phyloP scores from a whole-genome alignment of 2,113 vertebrate genomes.

The Spilogale gracilis region DNA sequence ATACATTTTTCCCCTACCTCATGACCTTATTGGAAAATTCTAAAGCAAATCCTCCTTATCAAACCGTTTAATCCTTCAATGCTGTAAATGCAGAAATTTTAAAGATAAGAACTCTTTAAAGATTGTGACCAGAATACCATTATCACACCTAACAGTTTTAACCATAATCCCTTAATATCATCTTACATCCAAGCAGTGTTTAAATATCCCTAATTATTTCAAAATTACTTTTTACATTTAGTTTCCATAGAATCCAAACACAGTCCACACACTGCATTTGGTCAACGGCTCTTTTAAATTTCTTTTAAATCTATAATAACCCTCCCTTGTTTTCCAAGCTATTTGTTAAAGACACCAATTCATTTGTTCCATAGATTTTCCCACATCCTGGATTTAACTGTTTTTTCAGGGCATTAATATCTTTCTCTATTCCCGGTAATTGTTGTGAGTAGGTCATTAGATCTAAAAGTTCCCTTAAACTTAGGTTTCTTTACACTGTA shows the following conservation, averaged over 20 bases:
- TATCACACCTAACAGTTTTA: neutral
- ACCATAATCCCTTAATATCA: constrained; percentile 22
- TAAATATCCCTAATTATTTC: constrained; percentile 21
- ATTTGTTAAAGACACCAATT: neutral
- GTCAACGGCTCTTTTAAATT: neutral
- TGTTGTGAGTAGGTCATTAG: neutral
- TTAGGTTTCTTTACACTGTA: neutral
- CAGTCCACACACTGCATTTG: neutral
- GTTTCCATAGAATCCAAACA: neutral
- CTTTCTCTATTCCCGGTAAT: neutral
- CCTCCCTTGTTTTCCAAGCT: neutral
- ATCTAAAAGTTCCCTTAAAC: neutral
- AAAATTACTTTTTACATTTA: neutral
- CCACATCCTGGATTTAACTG: neutral
- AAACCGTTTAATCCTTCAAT: constrained; percentile 32
- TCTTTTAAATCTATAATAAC: neutral
- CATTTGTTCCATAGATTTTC: neutral
- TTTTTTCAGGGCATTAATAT: neutral
- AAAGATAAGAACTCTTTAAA: neutral
- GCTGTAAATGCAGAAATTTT: neutral
- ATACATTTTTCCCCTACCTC: neutral
- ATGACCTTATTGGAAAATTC: neutral
- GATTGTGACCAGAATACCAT: neutral
- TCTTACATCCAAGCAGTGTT: neutral
- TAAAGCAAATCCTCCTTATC: neutral